phyloP scores from a whole-genome alignment of 2,113 vertebrate genomes.

The Nicator chloris region DNA sequence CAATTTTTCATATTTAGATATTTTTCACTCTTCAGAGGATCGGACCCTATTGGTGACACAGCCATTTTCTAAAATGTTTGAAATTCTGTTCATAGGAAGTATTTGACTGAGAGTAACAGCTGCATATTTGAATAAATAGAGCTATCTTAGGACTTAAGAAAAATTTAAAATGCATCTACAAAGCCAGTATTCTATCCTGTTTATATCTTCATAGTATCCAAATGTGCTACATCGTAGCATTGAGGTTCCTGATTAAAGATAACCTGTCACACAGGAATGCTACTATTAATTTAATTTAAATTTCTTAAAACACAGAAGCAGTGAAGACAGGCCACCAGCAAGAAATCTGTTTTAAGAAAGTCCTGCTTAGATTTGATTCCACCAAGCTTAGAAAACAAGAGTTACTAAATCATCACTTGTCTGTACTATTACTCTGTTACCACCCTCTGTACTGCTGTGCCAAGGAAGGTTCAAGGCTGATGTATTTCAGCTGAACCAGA shows the following conservation, averaged over 20 bases:
- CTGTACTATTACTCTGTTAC: background rate
- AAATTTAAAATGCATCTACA: background rate
- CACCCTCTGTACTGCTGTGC: background rate
- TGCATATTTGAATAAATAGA: background rate
- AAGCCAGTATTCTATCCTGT: background rate
- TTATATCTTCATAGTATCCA: background rate
- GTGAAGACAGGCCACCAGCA: background rate
- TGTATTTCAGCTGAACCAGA: background rate
- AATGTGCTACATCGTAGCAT: fast-evolving
- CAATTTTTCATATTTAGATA: background rate
- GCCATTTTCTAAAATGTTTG: background rate
- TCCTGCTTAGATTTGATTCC: background rate
- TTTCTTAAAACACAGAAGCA: background rate
- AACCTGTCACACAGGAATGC: background rate
- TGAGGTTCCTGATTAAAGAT: background rate
- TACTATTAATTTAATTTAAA: background rate
- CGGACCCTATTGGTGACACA: background rate
- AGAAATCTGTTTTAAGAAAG: background rate
- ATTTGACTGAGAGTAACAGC: background rate
- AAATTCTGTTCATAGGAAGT: background rate
- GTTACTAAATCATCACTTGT: background rate
- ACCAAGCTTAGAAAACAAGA: background rate
- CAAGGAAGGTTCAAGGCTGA: background rate
- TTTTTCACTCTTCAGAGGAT: background rate
- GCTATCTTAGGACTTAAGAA: background rate